These are phyloP conservation scores for Bradypodion pumilum DNA, from an alignment of 2,797 vertebrate species.

Conservation along the genomic window DNA sequence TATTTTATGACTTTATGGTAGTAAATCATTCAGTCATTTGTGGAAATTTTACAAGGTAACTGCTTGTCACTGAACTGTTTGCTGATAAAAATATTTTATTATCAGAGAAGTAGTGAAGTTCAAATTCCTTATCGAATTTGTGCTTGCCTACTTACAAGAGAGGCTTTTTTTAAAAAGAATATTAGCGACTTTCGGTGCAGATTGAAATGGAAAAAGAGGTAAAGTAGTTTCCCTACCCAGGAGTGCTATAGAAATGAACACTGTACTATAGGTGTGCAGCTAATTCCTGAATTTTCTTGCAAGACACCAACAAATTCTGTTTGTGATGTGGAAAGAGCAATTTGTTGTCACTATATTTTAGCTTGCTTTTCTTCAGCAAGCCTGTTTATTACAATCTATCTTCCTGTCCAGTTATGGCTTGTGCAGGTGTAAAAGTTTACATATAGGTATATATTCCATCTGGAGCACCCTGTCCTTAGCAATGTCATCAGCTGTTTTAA, in stretches of 20 bases:
- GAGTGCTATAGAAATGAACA: not conserved
- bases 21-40: not conserved
- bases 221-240: not conserved
- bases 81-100: not conserved
- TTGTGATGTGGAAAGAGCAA: constrained; percentile 25
- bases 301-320: not conserved
- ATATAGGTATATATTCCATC: constrained; percentile 61
- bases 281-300: not conserved
- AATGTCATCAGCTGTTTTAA: constrained; percentile 57
- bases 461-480: constrained; percentile 42
- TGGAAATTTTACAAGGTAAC: not conserved
- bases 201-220: not conserved
- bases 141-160: not conserved
- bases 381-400: constrained; percentile 67
- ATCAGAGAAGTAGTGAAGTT: not conserved
- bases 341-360: constrained; percentile 57
- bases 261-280: not conserved
- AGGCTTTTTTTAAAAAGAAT: not conserved
- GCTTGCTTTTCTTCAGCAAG: constrained; percentile 53
- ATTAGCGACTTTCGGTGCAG: not conserved
- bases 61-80: not conserved
- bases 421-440: constrained; percentile 64
- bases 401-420: constrained; percentile 61
- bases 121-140: not conserved
- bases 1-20: not conserved